phyloP scores from a whole-genome alignment of 2,113 vertebrate genomes.

The Pipa parva region DNA sequence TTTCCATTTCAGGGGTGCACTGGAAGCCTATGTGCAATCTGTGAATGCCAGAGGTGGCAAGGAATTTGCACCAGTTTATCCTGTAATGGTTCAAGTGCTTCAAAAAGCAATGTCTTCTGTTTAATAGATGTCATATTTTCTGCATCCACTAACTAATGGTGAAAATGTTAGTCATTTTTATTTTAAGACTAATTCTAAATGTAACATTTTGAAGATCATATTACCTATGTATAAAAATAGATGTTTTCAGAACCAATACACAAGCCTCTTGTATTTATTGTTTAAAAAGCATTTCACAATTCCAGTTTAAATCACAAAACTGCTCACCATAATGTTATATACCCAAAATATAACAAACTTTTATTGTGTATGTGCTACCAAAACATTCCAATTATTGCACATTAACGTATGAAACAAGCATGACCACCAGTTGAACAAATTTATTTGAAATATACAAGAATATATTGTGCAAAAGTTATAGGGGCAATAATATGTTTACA shows the following conservation, averaged over 20 bases:
- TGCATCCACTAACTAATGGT: no score
- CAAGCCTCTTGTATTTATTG: no score
- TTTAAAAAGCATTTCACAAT: no score
- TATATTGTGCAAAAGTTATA: constrained; percentile 95
- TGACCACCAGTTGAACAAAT: constrained; percentile 52
- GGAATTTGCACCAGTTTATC: constrained; percentile 91
- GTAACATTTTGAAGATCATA: no score
- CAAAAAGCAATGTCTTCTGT: constrained; percentile 71
- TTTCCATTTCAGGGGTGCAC: constrained; percentile 66
- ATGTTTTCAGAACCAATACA: no score
- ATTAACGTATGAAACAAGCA: background rate
- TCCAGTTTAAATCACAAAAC: background rate
- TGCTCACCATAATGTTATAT: no score
- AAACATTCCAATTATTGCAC: background rate
- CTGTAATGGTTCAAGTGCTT: constrained; percentile 90
- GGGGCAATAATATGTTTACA: constrained; percentile 85
- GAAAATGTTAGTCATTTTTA: no score
- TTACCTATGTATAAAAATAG: no score
- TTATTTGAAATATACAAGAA: constrained; percentile 99
- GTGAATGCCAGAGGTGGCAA: constrained; percentile 85
- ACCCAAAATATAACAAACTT: background rate
- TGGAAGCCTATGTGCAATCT: constrained; percentile 92
- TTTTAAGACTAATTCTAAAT: no score
- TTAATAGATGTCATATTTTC: no score
- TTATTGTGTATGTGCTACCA: background rate